A percentile compares a stretch with the other conserved stretches of the same genome.
These are phyloP conservation scores for Diorhabda elongata DNA, from an alignment of 1,140 invertebrate species.

Conservation along the genomic window DNA sequence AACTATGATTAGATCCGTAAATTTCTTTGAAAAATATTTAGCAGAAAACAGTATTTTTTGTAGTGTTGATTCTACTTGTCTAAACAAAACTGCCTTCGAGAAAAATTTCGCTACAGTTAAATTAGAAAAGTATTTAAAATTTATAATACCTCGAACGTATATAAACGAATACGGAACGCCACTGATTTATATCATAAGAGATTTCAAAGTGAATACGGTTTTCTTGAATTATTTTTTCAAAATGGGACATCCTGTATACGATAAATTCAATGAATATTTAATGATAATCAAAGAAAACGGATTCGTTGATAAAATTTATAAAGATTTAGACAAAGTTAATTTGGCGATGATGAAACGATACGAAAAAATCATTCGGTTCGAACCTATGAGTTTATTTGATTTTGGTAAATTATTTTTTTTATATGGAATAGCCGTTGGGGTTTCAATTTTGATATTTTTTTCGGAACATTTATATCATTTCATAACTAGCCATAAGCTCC, in stretches of 20 bases:
- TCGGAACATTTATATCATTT: too few species aligned
- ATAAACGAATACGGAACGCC: neutral
- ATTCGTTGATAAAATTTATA: neutral
- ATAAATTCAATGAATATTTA: neutral
- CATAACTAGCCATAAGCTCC: too few species aligned
- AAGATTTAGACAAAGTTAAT: neutral
- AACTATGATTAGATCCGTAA: neutral
- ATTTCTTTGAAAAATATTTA: neutral
- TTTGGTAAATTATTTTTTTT: too few species aligned
- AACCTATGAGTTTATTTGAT: too few species aligned
- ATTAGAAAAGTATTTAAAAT: neutral
- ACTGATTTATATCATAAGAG: neutral
- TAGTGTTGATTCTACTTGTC: neutral
- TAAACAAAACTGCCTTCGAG: neutral
- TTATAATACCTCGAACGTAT: neutral
- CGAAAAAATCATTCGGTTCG: too few species aligned
- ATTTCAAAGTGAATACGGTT: neutral
- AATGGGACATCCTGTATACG: neutral
- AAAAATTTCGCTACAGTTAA: neutral
- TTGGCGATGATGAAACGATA: too few species aligned
- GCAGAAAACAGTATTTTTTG: neutral
- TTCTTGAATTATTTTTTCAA: neutral
- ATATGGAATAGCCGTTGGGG: too few species aligned
- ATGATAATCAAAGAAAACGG: neutral
- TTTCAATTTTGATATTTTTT: too few species aligned